Evolutionary conservation across 1,140 invertebrate species (phyloP), one percentile per base, ranked within the genome.

Genomic region (Penaeus vannamei): DNA sequence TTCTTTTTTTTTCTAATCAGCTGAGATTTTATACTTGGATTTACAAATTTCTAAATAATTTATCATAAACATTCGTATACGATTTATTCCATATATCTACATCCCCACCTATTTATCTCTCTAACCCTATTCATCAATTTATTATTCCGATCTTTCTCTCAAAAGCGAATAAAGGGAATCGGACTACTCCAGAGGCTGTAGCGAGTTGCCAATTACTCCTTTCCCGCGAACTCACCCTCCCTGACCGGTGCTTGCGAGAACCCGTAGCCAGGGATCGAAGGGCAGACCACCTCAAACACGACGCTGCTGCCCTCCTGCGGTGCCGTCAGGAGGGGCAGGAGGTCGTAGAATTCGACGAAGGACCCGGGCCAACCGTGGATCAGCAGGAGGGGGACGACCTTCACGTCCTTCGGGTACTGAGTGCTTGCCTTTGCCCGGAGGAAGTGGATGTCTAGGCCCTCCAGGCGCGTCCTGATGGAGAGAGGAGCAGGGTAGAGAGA

Each of bases 301-400:
- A 96, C 95, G 90, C 96, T 93, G 69, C 94, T 93, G 17, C 94
- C 94, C 53, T 93, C 92, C 79, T 93, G 93, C 8, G 95, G 93
- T 2, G 94, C 94, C 0, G 94, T 96, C 1, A 97, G 93, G 8
- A 96, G 85, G 0, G 96, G 96, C 80, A 97, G 95, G 1, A 97
- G 94, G 91, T 97, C 96, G 90, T 96, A 96, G 92, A 98, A 98
- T 93, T 98, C 97, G 19, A 96, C 94, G 4, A 98, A 94, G 0
- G 96, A 97, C 1, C 97, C 97, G 4, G 98, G 98, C 98, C 97
- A 99, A 23, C 98, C 97, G 92, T 98, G 97, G 8, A 97, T 91
- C 1, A 98, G 36, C 0, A 98, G 92, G 32, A 98, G 72, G 0
- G 96, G 96, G 5, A 96, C 90, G 0, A 95, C 86, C 76, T 94